phyloP scores from a whole-genome alignment of 2,113 vertebrate genomes.

The Carlito syrichta region DNA sequence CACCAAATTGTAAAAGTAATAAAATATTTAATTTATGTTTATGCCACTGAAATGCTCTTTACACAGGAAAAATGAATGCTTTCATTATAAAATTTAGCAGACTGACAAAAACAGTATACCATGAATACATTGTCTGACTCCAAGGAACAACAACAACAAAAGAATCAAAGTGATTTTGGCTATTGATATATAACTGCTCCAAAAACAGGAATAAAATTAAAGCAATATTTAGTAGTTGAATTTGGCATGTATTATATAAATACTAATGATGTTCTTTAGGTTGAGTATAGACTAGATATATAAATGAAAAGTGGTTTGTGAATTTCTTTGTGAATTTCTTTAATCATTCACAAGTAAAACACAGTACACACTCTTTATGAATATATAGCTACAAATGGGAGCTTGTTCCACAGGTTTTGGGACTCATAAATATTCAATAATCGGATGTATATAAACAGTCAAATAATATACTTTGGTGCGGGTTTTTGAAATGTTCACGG shows the following conservation, averaged over 20 bases:
- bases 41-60: not conserved
- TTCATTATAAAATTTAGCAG: not conserved
- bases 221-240: not conserved
- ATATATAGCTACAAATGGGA: not conserved
- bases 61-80: not conserved
- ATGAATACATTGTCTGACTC: not conserved
- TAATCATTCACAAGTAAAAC: not conserved
- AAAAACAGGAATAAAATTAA: not conserved
- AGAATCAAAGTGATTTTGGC: not conserved
- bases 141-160: not conserved
- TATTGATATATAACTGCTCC: not conserved
- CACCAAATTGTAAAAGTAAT: not conserved
- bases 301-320: not conserved
- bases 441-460: not conserved
- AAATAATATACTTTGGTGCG: not conserved
- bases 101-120: not conserved
- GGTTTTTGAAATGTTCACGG: not conserved
- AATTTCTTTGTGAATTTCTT: slow-evolving; percentile 32
- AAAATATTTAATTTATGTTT: slow-evolving; percentile 29
- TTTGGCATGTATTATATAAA: not conserved
- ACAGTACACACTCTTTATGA: not conserved
- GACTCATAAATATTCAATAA: not conserved
- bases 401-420: not conserved
- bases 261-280: not conserved
- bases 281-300: not conserved